These are phyloP conservation scores for Chamaedrilus cognettii DNA, from an alignment of 2,888 invertebrate genomes.

Conservation along the genomic window DNA sequence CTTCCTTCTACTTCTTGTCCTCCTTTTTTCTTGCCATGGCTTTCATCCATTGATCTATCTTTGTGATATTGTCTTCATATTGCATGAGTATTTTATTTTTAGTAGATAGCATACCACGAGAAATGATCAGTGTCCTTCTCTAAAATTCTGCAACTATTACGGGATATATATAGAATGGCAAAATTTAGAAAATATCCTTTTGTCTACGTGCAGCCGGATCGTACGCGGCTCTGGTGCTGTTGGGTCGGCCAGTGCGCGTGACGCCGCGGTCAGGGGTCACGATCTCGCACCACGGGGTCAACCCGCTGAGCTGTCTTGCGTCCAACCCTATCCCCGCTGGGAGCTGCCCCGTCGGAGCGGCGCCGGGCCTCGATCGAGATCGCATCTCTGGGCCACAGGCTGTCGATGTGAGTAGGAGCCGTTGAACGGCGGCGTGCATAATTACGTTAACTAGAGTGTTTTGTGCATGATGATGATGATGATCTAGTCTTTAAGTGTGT, in stretches of 20 bases:
- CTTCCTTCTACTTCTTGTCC: too few species aligned
- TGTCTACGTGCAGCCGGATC: slow-evolving; percentile 61
- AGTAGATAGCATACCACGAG: too few species aligned
- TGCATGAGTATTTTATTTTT: too few species aligned
- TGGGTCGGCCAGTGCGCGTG: slow-evolving; percentile 49
- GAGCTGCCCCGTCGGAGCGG: slow-evolving; percentile 3
- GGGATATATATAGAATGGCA: too few species aligned
- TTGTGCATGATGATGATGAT: neutral
- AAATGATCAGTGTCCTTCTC: too few species aligned
- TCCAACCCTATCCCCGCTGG: neutral
- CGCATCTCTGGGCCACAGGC: slow-evolving; percentile 60
- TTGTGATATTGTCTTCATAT: too few species aligned
- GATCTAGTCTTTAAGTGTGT: neutral
- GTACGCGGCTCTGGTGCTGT: slow-evolving; percentile 62
- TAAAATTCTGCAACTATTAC: too few species aligned
- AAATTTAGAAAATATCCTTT: too few species aligned
- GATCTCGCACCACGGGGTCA: neutral
- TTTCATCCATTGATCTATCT: too few species aligned
- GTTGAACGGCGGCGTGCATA: too few species aligned
- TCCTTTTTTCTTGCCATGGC: too few species aligned
- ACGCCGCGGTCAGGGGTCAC: neutral
- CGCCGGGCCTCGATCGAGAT: slow-evolving; percentile 26
- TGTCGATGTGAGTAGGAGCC: slow-evolving; percentile 76
- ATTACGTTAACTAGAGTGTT: neutral
- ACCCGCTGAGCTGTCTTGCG: too few species aligned